Base-by-base conservation (phyloP, 2,113 vertebrate species). In the Chaenocephalus aceratus region DNA sequence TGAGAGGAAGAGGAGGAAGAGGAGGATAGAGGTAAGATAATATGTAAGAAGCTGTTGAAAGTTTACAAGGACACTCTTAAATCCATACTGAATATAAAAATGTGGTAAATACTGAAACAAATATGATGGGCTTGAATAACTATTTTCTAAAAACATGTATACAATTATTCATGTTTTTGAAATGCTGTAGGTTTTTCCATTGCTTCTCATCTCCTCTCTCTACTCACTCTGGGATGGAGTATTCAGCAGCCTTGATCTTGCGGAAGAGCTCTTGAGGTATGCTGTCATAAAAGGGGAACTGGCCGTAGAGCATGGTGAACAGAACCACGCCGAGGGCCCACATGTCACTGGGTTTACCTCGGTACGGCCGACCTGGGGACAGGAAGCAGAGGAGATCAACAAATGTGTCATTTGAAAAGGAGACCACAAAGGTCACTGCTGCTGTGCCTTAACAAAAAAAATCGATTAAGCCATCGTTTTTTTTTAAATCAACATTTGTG, bases 261-360 rank as follows among this genome's bases (percentile, higher is more conserved):
- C 98, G 97, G 96, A 99, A 99, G 70, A 99, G 98, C 94, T 99
- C 98, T 93, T 99, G 98, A 82, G 98, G 98, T 95, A 99, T 96
- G 95, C 97, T 99, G 96, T 99, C 98, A 51, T 99, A 99, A 94
- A 99, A 99, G 41, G 98, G 98, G 90, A 99, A 99, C 95, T 99
- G 98, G 79, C 98, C 98, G 0, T 99, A 99, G 0, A 99, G 95
- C 98, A 99, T 99, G 85, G 98, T 99, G 94, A 99, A 99, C 30
- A 99, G 96, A 74, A 99, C 98, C 60, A 99, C 98, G 0, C 98
- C 98, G 63, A 99, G 86, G 0, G 98, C 98, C 98, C 98, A 99
- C 98, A 99, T 99, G 94, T 99, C 98, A 0, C 98, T 99, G 77
- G 98, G 98, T 86, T 99, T 99, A 23, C 98, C 98, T 0, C 97